Evolutionary conservation across 2,888 invertebrate genomes (phyloP).

Genomic region (Rapana venosa): DNA sequence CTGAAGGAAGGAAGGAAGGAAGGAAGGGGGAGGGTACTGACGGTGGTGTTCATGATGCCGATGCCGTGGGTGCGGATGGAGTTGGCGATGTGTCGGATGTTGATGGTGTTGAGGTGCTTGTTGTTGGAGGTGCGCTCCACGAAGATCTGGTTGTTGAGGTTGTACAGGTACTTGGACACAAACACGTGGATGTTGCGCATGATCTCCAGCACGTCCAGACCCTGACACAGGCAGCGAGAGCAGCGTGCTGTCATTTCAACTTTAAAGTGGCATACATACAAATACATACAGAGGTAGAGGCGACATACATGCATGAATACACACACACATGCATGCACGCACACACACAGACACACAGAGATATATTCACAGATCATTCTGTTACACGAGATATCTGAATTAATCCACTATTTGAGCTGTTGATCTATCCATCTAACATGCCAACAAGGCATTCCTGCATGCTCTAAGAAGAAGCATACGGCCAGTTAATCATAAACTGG

Average conservation of each 20-base stretch:
- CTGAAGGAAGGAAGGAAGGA: not conserved
- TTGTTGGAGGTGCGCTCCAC: constrained; percentile 93
- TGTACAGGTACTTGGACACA: constrained; percentile 94
- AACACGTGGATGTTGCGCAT: constrained; percentile 97
- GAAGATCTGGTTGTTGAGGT: constrained; percentile 97
- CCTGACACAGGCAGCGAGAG: constrained; percentile 81
- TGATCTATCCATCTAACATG: too few relatives aligned
- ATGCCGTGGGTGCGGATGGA: constrained; percentile 97
- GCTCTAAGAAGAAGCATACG: too few relatives aligned
- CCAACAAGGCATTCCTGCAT: too few relatives aligned
- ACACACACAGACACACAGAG: not conserved
- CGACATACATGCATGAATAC: not conserved
- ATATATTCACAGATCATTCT: too few relatives aligned
- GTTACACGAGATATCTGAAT: too few relatives aligned
- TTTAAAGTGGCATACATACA: not conserved
- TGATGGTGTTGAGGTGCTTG: constrained; percentile 96
- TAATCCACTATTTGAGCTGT: too few relatives aligned
- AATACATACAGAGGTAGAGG: not conserved
- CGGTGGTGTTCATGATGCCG: constrained; percentile 96
- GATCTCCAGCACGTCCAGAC: constrained; percentile 96
- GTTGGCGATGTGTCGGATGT: constrained; percentile 96
- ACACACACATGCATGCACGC: not conserved
- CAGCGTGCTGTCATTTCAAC: too few relatives aligned
- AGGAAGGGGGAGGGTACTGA: constrained; percentile 73
- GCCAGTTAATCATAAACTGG: too few relatives aligned